Conservation (phyloP, 2,113 vertebrate species). For the Centropristis striata region DNA sequence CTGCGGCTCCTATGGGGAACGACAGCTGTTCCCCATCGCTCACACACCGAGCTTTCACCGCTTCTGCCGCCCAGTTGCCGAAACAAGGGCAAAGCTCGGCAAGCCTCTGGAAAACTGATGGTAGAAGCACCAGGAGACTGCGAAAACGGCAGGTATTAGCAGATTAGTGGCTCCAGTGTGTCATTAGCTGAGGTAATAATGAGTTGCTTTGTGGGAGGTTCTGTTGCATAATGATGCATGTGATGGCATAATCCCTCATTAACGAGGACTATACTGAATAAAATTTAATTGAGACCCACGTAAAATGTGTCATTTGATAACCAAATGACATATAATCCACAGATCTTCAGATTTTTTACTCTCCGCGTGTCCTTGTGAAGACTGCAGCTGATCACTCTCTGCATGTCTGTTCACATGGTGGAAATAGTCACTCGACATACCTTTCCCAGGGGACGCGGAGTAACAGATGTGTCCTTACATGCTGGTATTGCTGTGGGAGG, state of each 20-base stretch:
- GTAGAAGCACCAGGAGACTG: constrained; percentile 18
- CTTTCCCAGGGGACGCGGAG: background rate
- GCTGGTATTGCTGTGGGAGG: constrained; percentile 28
- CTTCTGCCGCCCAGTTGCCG: constrained; percentile 15
- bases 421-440: constrained; percentile 14
- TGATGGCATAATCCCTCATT: constrained; percentile 40
- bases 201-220: constrained; percentile 49
- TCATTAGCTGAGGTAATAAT: constrained; percentile 66
- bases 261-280: constrained; percentile 17
- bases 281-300: constrained; percentile 19
- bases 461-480: constrained; percentile 54
- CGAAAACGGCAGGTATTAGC: constrained; percentile 44
- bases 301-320: constrained; percentile 53
- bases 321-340: constrained; percentile 33
- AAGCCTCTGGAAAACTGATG: constrained; percentile 40
- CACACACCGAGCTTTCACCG: constrained; percentile 43
- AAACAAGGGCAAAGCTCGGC: constrained; percentile 56
- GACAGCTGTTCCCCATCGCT: constrained; percentile 71
- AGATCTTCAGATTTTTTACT: constrained; percentile 23
- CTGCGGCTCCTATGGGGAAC: constrained; percentile 41
- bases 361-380: constrained; percentile 16
- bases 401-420: constrained; percentile 1
- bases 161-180: constrained; percentile 48
- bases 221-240: constrained; percentile 52
- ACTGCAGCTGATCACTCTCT: background rate